These are phyloP conservation scores for Acronicta aceris DNA, from an alignment of 2,888 invertebrate species.

Conservation along the genomic window DNA sequence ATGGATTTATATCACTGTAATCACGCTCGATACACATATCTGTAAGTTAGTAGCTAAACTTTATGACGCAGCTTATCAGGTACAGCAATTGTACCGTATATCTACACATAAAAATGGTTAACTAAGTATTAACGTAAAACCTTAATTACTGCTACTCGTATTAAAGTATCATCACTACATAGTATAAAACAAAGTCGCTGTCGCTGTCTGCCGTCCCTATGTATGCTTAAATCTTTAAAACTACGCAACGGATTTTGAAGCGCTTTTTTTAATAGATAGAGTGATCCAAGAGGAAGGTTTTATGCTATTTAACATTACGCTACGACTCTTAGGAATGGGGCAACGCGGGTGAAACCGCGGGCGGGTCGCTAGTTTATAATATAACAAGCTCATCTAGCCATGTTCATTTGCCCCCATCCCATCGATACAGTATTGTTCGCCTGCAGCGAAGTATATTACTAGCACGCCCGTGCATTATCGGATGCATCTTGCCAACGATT, in stretches of 20 bases:
- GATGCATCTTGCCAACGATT: conserved; percentile 67
- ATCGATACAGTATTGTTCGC: conserved; percentile 63
- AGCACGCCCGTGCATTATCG: conserved; percentile 58
- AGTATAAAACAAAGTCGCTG: no score
- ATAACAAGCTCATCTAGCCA: conserved; percentile 41
- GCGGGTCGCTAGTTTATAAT: no score
- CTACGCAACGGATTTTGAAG: no score
- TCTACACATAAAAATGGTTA: conserved; percentile 3
- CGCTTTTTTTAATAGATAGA: no score
- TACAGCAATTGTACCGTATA: neutral
- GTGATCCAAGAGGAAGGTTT: no score
- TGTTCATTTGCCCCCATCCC: conserved; percentile 42
- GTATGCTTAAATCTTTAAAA: no score
- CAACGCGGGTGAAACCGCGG: no score
- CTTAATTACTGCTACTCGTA: conserved; percentile 23
- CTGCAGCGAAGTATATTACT: conserved; percentile 56
- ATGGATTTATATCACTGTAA: neutral
- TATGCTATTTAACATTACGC: no score
- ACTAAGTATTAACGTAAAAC: conserved; percentile 3
- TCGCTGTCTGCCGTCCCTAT: no score
- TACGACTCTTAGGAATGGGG: no score
- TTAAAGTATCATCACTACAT: conserved; percentile 20
- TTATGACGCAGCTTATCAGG: neutral
- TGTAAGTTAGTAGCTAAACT: neutral
- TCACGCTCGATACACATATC: conserved; percentile 2